Evolutionary conservation across 2,797 vertebrate genomes (phyloP).

Genomic region (Artibeus jamaicensis): DNA sequence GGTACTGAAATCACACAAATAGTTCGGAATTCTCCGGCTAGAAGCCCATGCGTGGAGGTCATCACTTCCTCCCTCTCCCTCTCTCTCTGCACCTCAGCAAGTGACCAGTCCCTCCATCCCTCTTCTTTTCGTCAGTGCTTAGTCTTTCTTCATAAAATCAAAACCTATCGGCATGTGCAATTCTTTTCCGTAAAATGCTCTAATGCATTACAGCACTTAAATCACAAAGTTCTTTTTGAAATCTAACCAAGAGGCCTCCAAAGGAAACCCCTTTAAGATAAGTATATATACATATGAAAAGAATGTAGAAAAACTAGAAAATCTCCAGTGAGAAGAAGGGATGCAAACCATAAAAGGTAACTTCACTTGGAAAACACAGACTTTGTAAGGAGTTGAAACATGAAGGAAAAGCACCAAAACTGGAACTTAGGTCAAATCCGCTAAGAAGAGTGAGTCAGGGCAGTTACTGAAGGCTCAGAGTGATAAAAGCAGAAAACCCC

Average conservation of each 20-base stretch:
- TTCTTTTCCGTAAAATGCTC: not conserved
- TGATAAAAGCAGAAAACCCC: constrained; percentile 48
- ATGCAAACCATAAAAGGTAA: constrained; percentile 1
- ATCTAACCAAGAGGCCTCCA: not conserved
- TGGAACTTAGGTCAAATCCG: constrained; percentile 28
- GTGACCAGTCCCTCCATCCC: not conserved
- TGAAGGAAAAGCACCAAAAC: not conserved
- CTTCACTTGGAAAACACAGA: not conserved
- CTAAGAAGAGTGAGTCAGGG: not conserved
- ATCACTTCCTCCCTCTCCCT: not conserved
- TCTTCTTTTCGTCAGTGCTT: not conserved
- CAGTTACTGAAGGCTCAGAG: not conserved
- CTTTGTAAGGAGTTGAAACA: constrained; percentile 54
- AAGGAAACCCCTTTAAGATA: not conserved
- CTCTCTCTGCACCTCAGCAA: not conserved
- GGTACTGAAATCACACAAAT: not conserved
- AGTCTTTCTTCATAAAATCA: not conserved
- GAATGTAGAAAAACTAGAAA: not conserved
- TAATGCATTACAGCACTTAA: not conserved
- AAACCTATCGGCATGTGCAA: not conserved
- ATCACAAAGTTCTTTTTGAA: constrained; percentile 21
- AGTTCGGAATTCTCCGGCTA: not conserved
- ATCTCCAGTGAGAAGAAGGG: not conserved
- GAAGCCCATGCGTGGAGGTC: not conserved
- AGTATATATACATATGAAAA: not conserved